A percentile compares a stretch with the other conserved stretches of the same genome.
Evolutionary conservation across 2,113 vertebrate genomes (phyloP).

Genomic region (Xiphophorus maculatus): DNA sequence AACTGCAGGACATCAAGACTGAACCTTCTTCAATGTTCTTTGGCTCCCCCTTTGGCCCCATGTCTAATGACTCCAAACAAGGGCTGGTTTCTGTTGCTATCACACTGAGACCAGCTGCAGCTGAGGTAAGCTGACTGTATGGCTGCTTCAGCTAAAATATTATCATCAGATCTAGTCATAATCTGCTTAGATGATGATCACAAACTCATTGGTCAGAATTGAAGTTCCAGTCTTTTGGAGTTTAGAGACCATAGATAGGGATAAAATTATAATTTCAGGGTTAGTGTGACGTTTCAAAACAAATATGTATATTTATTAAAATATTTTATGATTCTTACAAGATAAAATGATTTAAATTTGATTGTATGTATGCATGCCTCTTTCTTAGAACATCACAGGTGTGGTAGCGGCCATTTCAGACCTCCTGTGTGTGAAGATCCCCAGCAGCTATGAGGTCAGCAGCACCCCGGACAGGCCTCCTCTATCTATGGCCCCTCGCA

Average conservation of each 20-base stretch:
- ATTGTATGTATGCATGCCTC: neutral
- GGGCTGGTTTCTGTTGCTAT: constrained; percentile 95
- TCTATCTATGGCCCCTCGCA: constrained; percentile 73
- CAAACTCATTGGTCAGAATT: neutral
- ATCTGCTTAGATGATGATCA: neutral
- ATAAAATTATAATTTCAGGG: neutral
- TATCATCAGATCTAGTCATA: neutral
- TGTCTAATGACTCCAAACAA: constrained; percentile 87
- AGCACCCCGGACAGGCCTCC: constrained; percentile 82
- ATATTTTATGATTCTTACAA: no score
- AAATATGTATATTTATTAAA: no score
- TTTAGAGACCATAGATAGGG: neutral
- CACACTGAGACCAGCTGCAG: constrained; percentile 91
- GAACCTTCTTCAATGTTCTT: constrained; percentile 80
- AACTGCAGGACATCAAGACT: constrained; percentile 87
- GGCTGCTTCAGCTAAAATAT: neutral
- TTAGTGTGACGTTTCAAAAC: neutral
- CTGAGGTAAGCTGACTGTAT: constrained; percentile 85
- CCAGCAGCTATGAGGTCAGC: constrained; percentile 93
- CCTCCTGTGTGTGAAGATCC: constrained; percentile 86
- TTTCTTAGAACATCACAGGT: constrained; percentile 86
- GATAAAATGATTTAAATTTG: neutral
- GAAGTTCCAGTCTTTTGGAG: no score
- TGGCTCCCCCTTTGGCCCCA: constrained; percentile 82
- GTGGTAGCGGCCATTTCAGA: constrained; percentile 85